A percentile compares a stretch with the other conserved stretches of the same genome.
Conservation (phyloP, 1,140 invertebrate species). For the Drosophila willistoni region DNA sequence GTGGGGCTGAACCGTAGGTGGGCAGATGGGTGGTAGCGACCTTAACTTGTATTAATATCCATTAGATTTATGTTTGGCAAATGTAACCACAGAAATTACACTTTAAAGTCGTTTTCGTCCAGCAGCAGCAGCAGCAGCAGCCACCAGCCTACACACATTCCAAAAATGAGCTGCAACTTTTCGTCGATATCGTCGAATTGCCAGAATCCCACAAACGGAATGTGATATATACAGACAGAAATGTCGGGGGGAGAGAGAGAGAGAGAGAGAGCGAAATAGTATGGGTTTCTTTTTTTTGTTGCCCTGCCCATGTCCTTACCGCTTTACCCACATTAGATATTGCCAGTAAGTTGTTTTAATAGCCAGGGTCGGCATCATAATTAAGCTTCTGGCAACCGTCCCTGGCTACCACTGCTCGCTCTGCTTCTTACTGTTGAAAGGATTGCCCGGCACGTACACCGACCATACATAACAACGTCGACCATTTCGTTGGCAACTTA, state of each 20-base stretch:
- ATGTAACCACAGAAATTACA: conserved; percentile 80
- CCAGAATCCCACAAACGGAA: neutral
- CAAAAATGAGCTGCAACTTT: conserved; percentile 68
- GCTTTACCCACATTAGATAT: conserved; percentile 59
- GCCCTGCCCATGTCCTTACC: neutral
- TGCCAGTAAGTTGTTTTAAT: conserved; percentile 70
- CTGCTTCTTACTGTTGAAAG: conserved; percentile 48
- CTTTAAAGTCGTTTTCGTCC: conserved; percentile 60
- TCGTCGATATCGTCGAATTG: conserved; percentile 70
- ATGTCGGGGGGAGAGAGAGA: too few species aligned
- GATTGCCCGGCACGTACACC: conserved; percentile 59
- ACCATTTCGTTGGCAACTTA: conserved; percentile 67
- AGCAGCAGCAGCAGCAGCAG: neutral
- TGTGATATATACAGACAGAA: neutral
- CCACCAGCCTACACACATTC: neutral
- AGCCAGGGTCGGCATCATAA: conserved; percentile 72
- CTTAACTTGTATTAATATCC: conserved; percentile 78
- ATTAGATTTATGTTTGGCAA: conserved; percentile 80
- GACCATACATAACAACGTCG: conserved; percentile 64
- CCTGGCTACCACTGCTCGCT: neutral
- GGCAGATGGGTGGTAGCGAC: neutral
- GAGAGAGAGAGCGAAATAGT: neutral
- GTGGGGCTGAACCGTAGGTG: neutral
- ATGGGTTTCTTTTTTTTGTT: neutral
- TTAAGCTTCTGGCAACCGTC: conserved; percentile 48